phyloP scores from a whole-genome alignment of 2,113 vertebrate genomes.

The Thryonomys swinderianus region DNA sequence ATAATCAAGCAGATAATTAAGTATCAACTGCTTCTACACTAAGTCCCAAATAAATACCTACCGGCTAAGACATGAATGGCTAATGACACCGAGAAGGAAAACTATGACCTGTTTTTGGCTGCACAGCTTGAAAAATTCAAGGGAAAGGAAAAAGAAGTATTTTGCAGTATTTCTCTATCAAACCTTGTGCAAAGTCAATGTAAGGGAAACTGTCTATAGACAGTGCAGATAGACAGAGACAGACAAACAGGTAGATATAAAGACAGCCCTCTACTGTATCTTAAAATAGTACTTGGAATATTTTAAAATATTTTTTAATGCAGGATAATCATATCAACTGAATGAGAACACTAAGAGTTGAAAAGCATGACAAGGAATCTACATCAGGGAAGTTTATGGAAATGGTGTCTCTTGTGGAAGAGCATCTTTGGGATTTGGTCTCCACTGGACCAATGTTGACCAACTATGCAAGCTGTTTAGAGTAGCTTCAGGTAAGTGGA shows the following conservation, averaged over 20 bases:
- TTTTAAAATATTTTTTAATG: constrained; percentile 1
- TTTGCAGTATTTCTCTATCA: neutral
- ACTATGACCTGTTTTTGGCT: neutral
- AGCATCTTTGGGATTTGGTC: neutral
- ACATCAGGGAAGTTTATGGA: neutral
- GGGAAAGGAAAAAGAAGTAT: neutral
- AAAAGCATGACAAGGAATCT: neutral
- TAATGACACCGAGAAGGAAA: constrained; percentile 27
- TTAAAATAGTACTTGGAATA: no score
- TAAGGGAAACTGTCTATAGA: no score
- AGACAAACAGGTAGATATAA: neutral
- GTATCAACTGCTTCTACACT: neutral
- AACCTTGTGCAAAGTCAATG: neutral
- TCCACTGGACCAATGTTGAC: neutral
- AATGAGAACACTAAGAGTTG: neutral
- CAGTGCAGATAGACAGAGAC: no score
- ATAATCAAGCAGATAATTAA: constrained; percentile 21
- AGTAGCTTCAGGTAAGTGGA: neutral
- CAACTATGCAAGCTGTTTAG: neutral
- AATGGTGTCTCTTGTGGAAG: neutral
- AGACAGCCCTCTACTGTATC: no score
- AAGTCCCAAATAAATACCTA: constrained; percentile 25
- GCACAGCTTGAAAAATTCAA: constrained; percentile 13
- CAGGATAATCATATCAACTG: neutral
- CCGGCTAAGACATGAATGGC: neutral